phyloP scores from a whole-genome alignment of 2,888 invertebrate species.

The Acanthosepion esculentum region DNA sequence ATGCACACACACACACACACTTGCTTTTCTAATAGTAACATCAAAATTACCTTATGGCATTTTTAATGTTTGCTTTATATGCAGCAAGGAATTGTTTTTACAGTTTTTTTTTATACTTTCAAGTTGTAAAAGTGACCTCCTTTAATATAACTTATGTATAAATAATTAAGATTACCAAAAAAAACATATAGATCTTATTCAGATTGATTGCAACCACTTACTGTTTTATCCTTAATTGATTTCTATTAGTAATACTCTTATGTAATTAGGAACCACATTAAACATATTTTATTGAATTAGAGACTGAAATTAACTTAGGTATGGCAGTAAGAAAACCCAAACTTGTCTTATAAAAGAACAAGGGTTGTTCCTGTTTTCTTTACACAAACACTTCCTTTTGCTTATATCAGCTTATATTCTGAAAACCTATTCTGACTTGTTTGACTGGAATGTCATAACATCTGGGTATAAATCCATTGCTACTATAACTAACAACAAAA shows the following conservation, averaged over 20 bases:
- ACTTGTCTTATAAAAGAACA: not conserved
- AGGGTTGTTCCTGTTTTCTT: not conserved
- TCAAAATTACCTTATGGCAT: no score
- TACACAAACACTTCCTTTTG: not conserved
- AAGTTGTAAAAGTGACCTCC: no score
- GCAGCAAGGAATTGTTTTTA: no score
- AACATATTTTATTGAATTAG: not conserved
- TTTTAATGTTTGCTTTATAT: no score
- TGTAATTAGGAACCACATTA: not conserved
- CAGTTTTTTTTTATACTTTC: no score
- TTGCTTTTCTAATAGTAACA: no score
- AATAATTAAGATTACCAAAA: no score
- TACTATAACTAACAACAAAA: not conserved
- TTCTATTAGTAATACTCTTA: not conserved
- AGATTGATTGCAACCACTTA: no score
- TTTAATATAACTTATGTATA: no score
- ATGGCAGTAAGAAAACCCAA: not conserved
- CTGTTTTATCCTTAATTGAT: not conserved
- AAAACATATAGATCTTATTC: no score
- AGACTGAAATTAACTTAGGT: not conserved
- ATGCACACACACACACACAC: not conserved
- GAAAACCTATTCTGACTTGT: not conserved
- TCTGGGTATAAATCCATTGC: not conserved
- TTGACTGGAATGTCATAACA: not conserved
- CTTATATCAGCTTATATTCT: conserved; percentile 21